Evolutionary conservation across 1,140 invertebrate genomes (phyloP).

Genomic region (Drosophila bifasciata): DNA sequence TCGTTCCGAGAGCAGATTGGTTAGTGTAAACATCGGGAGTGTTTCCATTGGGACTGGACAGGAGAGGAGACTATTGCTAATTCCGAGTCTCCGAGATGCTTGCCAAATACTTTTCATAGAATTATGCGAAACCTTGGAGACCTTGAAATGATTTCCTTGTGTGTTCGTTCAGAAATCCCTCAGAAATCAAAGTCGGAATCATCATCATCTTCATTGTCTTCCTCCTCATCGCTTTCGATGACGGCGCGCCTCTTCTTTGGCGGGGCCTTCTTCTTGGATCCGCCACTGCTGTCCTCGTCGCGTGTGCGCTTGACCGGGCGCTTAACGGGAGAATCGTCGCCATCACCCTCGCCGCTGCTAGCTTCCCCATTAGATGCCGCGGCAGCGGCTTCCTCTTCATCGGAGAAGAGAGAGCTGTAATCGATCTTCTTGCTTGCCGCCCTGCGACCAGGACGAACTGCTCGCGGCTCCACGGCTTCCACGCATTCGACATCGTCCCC

Average conservation of each 20-base stretch:
- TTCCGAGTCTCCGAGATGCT: slow-evolving; percentile 5
- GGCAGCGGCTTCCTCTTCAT: slow-evolving; percentile 46
- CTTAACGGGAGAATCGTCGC: slow-evolving; percentile 53
- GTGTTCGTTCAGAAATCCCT: slow-evolving; percentile 5
- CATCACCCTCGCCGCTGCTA: slow-evolving; percentile 11
- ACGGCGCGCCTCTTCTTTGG: slow-evolving; percentile 50
- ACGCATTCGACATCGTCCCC: slow-evolving; percentile 72
- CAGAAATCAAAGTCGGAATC: slow-evolving; percentile 73
- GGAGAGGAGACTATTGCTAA: neutral
- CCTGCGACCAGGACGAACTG: slow-evolving; percentile 83
- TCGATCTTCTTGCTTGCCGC: slow-evolving; percentile 85
- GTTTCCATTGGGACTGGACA: neutral
- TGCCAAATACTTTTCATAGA: slow-evolving; percentile 33
- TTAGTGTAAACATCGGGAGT: slow-evolving; percentile 8
- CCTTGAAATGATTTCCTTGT: neutral
- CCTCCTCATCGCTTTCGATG: slow-evolving; percentile 58
- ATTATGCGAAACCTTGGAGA: slow-evolving; percentile 9
- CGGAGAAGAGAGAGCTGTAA: slow-evolving; percentile 67
- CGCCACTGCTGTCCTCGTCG: slow-evolving; percentile 63
- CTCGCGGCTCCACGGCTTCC: slow-evolving; percentile 53
- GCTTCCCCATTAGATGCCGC: slow-evolving; percentile 16
- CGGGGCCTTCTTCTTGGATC: slow-evolving; percentile 51
- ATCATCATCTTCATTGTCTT: slow-evolving; percentile 32
- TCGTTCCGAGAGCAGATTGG: neutral
- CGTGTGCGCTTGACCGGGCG: slow-evolving; percentile 57